Percentiles rank a stretch among this genome's conserved stretches.
These are phyloP conservation scores for Drosophila baimaii DNA, from an alignment of 1,140 invertebrate genomes.

Conservation along the genomic window DNA sequence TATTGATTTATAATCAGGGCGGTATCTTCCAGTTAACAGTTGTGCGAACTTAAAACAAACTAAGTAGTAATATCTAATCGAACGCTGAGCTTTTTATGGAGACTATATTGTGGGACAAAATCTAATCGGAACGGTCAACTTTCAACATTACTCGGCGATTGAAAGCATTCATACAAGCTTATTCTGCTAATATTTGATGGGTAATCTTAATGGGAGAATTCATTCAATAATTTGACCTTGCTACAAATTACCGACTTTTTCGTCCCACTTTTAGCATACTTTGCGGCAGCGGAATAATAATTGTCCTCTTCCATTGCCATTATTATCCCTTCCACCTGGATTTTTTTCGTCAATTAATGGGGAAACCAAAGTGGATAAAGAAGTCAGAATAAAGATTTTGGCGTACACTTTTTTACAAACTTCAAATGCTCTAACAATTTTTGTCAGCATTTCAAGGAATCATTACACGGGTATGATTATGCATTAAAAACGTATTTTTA, in stretches of 20 bases:
- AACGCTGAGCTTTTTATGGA: constrained; percentile 17
- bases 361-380: not conserved
- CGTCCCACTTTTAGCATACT: not conserved
- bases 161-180: not conserved
- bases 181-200: constrained; percentile 9
- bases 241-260: no score
- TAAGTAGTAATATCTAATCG: constrained; percentile 21
- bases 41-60: not conserved
- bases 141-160: not conserved
- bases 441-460: no score
- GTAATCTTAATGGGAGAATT: constrained; percentile 15
- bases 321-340: constrained; percentile 10
- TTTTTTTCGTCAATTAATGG: constrained; percentile 19
- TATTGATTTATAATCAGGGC: constrained; percentile 21
- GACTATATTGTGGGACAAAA: not conserved
- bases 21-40: not conserved
- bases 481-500: no score
- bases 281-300: constrained; percentile 6
- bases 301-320: not conserved
- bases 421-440: not conserved
- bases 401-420: not conserved
- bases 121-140: constrained; percentile 10
- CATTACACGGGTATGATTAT: no score
- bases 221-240: constrained; percentile 14
- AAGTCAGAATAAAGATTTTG: not conserved